These are phyloP conservation scores for Paralinhomoeus sp. DNA, from an alignment of 2,888 invertebrate genomes.

Conservation along the genomic window DNA sequence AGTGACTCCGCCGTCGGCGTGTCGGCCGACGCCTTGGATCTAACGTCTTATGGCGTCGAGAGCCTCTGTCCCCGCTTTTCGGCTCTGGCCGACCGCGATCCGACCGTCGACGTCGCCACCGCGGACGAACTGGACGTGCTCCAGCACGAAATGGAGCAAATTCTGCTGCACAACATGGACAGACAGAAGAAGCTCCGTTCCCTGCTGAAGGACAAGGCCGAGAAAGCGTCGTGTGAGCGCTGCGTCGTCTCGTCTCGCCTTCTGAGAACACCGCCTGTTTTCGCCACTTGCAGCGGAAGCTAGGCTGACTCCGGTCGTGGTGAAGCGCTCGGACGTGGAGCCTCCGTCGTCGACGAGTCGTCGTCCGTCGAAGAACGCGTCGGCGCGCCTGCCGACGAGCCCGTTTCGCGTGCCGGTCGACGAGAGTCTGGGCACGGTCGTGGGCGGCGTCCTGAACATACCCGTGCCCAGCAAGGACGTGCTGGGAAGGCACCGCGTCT, in stretches of 20 bases:
- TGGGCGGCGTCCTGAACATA: neutral
- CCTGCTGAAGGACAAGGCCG: neutral
- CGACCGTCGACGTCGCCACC: neutral
- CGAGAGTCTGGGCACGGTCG: too few relatives aligned
- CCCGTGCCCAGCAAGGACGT: neutral
- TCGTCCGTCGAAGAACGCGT: too few relatives aligned
- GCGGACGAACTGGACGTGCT: constrained; percentile 1
- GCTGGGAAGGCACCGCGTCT: neutral
- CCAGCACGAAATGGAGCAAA: constrained; percentile 2
- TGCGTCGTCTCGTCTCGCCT: too few relatives aligned
- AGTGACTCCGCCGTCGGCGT: too few relatives aligned
- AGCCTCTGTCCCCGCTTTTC: neutral
- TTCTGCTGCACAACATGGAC: constrained; percentile 3
- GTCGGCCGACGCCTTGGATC: neutral
- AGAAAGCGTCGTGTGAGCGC: neutral
- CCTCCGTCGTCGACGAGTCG: too few relatives aligned
- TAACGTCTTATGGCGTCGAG: neutral
- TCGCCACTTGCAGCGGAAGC: too few relatives aligned
- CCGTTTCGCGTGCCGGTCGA: too few relatives aligned
- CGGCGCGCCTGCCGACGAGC: too few relatives aligned
- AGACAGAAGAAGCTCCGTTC: neutral
- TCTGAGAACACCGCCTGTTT: too few relatives aligned
- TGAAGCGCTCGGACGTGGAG: too few relatives aligned
- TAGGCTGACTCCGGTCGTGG: too few relatives aligned
- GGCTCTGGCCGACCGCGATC: neutral